Conservation (phyloP, 2,888 invertebrate species). For the Cryptocheilus praepositus region DNA sequence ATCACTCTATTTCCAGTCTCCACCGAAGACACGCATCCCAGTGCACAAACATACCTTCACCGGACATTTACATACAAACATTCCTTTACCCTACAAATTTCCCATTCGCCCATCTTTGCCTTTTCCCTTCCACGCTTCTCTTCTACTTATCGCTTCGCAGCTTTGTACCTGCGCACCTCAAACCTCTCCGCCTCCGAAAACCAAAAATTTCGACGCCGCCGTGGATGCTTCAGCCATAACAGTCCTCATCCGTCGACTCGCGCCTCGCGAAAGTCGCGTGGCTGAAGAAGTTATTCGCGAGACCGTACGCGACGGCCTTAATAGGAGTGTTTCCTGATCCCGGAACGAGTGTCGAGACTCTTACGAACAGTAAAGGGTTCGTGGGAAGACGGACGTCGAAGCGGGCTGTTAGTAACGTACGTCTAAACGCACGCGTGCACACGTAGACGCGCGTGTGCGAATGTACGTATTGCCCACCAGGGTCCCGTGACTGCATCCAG, state of each 20-base stretch:
- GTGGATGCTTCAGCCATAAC: no score
- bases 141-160: no score
- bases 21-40: no score
- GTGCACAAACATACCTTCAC: no score
- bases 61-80: no score
- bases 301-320: conserved; percentile 40
- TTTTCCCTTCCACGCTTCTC: no score
- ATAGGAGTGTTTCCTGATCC: conserved; percentile 58
- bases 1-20: no score
- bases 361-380: conserved; percentile 49
- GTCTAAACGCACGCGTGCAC: conserved; percentile 45
- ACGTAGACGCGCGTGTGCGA: conserved; percentile 20
- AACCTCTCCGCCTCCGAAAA: no score
- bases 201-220: no score
- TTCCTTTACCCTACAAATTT: no score
- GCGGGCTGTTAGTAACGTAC: background rate
- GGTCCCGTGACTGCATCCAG: background rate
- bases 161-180: no score
- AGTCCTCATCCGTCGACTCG: conserved; percentile 10
- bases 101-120: no score
- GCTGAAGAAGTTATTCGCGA: conserved; percentile 25
- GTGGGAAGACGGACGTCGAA: conserved; percentile 58
- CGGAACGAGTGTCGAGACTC: conserved; percentile 53
- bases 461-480: background rate
- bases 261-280: conserved; percentile 7